Conservation (phyloP, 2,797 vertebrate genomes). For the Molossus alvarezi region DNA sequence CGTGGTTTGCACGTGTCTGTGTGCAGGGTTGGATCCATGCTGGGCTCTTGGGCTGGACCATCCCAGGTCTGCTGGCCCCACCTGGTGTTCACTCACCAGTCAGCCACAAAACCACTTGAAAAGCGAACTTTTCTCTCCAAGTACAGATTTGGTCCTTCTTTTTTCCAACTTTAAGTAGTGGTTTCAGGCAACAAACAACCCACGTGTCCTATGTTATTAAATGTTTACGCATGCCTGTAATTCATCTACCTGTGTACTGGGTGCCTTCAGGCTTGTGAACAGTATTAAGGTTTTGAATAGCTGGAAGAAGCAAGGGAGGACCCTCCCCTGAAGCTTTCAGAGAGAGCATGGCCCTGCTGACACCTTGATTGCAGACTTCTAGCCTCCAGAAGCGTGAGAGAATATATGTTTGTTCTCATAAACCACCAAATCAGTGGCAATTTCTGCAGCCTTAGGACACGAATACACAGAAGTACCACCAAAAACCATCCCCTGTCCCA, state of each 20-base stretch:
- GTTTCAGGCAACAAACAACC: neutral
- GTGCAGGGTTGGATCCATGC: rapidly evolving
- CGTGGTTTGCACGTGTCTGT: neutral
- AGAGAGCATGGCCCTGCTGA: neutral
- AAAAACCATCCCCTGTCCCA: neutral
- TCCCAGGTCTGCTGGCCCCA: constrained; percentile 73
- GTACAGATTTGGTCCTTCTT: neutral
- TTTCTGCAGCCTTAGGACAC: neutral
- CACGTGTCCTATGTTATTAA: neutral
- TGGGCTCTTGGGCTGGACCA: neutral
- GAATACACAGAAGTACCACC: neutral
- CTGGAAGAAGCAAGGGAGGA: neutral
- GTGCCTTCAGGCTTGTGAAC: neutral
- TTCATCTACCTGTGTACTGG: neutral
- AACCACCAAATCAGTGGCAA: neutral
- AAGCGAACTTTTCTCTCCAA: neutral
- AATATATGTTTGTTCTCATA: neutral
- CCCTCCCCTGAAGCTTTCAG: neutral
- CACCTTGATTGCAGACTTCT: neutral
- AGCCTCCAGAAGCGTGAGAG: neutral
- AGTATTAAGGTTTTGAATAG: neutral
- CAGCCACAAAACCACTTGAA: neutral
- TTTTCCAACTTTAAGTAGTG: neutral
- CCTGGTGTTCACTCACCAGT: constrained; percentile 73
- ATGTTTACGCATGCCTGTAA: neutral